A percentile compares a stretch with the other conserved stretches of the same genome.
Conservation (phyloP, 2,797 vertebrate genomes). For the Luscinia luscinia region DNA sequence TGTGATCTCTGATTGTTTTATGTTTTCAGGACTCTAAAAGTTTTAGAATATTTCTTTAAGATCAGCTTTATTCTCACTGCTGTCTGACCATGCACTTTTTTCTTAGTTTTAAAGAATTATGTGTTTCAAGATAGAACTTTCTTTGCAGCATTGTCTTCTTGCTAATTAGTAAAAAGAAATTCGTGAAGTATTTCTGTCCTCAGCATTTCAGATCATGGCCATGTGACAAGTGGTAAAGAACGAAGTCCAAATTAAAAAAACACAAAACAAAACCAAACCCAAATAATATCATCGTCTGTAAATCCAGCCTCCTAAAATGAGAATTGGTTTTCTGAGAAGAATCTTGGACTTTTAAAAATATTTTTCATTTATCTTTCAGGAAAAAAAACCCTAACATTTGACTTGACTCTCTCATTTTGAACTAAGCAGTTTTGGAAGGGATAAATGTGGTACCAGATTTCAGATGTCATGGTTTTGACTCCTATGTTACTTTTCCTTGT, state of each 20-base stretch:
- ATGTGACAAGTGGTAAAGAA: neutral
- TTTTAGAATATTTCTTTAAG: conserved; percentile 50
- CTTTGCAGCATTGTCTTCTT: neutral
- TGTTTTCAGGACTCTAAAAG: conserved; percentile 67
- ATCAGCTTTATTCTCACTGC: conserved; percentile 26
- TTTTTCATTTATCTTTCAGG: neutral
- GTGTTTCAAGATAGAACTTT: conserved; percentile 15
- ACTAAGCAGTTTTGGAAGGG: neutral
- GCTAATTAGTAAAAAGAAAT: neutral
- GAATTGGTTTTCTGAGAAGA: neutral
- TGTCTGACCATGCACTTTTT: neutral
- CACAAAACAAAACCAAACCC: accelerated
- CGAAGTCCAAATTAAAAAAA: neutral
- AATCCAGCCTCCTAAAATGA: neutral
- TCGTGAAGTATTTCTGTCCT: neutral
- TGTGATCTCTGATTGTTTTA: conserved; percentile 79
- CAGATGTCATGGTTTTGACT: neutral
- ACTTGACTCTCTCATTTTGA: neutral
- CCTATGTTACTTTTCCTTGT: neutral
- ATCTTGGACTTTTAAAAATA: neutral
- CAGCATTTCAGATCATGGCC: neutral
- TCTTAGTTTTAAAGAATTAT: conserved; percentile 1
- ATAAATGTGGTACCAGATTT: neutral
- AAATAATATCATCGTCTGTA: neutral
- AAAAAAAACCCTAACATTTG: neutral